Evolutionary conservation across 2,888 invertebrate genomes (phyloP), one percentile per base, ranked within the genome.

Genomic region (Drepana falcataria): DNA sequence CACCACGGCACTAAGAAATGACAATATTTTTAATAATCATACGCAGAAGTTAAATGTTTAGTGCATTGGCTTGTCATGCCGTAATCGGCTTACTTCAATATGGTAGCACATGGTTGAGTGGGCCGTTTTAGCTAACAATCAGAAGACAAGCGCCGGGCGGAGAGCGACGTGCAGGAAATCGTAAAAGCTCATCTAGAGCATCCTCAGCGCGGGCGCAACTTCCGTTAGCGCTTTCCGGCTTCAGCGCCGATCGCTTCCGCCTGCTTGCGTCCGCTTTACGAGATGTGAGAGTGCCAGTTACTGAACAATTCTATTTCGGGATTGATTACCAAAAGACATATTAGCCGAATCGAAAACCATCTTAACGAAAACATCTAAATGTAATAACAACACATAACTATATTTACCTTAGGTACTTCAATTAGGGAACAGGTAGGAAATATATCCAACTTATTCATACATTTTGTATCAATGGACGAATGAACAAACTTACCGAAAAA

Each of bases 151-250:
- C 74, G 73, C 71, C 75, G 77, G 75, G 71, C 69, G 64, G 68
- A 44, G 44, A 44, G 64, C 66, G 73, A 71, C 82, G 76, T 76
- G 77, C 86, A 85, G 90, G 91, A 90, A 89, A 85, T 87, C 85
- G 82, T 90, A 88, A 90, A 88, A 83, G 84, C 85, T 79, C 87
- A 87, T 85, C 81, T 83, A 83, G 83, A 87, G 79, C 81, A 75
- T 68, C 74, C 71, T 61, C 67, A 69, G 68, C 75, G 77, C 77
- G 71, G 65, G 79, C 80, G 76, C 84, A 82, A 87, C 89, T 87
- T 89, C 87, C 87, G 87, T 85, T 76, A 73, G 70, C 68, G 75
- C 74, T 83, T 84, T 85, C 85, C 85, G 85, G 80, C 77, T 71
- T 66, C 72, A 71, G 70, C 68, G 69, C 67, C 66, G 71, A 74